Base-by-base conservation (phyloP, 1,140 invertebrate species). In the Drosophila azteca region DNA sequence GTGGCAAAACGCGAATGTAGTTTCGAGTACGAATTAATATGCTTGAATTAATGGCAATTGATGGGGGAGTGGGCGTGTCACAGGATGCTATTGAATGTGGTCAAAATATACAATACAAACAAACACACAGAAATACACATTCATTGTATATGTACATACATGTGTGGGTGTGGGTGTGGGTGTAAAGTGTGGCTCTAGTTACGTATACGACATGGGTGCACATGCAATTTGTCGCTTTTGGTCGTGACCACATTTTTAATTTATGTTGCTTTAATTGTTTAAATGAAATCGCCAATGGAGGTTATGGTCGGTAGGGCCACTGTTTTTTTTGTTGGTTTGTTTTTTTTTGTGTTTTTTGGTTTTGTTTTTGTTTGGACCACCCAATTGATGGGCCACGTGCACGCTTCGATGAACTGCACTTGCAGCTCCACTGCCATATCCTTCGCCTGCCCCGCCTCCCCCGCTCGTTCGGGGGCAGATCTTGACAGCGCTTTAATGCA, bases 201-300 rank as follows among this genome's bases (percentile, higher is more conserved):
- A 62, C 73, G 61, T 66, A 65, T 63, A 46, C 39, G 53, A 66
- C 35, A 39, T 5, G 35, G 35, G 35, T 39, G 35, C 35, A 13
- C 58, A 63, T 74, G 67, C 81, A 80, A 74, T 85, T 85, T 85
- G 73, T 78, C 69, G 77, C 55, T 82, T 65, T 76, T 79, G 48
- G 49, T 2, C 13, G 64, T 44, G 62, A 69, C 82, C 83, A 78
- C 83, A 88, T 88, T 88, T 87, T 83, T 79, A 88, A 87, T 87
- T 87, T 79, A 87, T 87, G 81, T 79, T 50, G 65, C 77, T 79
- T 88, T 83, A 88, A 88, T 88, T 88, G 79, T 82, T 88, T 74
- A 88, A 88, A 72, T 82, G 52, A 61, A 62, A 39, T 22, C 58
- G 43, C 59, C 77, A 68, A 67, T 73, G 67, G 64, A 79, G 69